Evolutionary conservation across 2,797 vertebrate species (phyloP), one percentile per base, ranked within the genome.

Genomic region (Geotria australis): DNA sequence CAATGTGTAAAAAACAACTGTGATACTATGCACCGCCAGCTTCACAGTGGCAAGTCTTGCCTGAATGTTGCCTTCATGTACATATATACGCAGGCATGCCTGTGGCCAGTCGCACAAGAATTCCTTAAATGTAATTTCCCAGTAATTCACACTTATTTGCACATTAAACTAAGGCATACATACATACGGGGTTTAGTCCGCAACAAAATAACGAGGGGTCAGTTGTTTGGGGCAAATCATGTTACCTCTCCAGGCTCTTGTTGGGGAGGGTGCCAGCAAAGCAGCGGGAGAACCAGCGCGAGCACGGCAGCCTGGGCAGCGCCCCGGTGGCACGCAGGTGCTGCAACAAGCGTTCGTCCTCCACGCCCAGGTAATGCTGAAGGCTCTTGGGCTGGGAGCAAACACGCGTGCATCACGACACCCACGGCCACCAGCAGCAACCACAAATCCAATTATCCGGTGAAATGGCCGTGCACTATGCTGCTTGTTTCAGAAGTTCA

Each of bases 251-350:
- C 62, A 98, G 77, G 69, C 88, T 98, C 63, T 79, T 83, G 59
- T 94, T 85, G 0, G 85, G 86, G 57, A 98, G 75, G 66, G 79
- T 85, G 47, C 86, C 82, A 1, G 89, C 80, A 12, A 95, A 96
- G 69, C 89, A 96, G 64, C 77, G 77, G 57, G 71, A 72, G 69
- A 96, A 98, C 91, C 91, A 98, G 57, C 86, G 79, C 47, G 68
- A 59, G 0, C 91, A 82, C 2, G 91, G 91, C 60, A 98, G 78
- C 58, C 67, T 77, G 57, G 64, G 64, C 64, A 85, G 61, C 0
- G 77, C 77, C 8, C 75, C 74, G 8, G 68, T 74, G 1, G 58
- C 64, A 69, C 77, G 85, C 65, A 98, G 74, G 55, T 95, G 84
- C 61, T 62, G 68, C 61, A 94, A 70, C 56, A 96, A 76, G 24